Percentiles rank a stretch among this genome's conserved stretches.
Evolutionary conservation across 2,797 vertebrate species (phyloP).

Genomic region (Neomorphus geoffroyi): DNA sequence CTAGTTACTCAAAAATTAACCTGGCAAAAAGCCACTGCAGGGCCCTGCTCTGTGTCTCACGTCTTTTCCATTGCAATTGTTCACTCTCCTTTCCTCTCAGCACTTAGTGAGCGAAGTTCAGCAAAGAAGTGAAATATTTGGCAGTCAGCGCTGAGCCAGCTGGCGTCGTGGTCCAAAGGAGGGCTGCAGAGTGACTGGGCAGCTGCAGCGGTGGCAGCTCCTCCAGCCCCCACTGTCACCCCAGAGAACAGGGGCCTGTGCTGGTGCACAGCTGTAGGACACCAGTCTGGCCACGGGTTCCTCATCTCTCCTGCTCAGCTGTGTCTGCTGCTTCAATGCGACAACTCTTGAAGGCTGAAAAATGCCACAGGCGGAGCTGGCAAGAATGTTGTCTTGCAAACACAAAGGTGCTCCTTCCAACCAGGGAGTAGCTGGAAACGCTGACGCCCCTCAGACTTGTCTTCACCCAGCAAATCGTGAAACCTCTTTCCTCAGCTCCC

Average conservation of each 20-base stretch:
- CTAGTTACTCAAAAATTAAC: not conserved
- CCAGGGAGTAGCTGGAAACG: not conserved
- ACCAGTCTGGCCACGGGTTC: too few relatives aligned
- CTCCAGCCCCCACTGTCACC: not conserved
- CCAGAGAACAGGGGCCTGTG: fast-evolving
- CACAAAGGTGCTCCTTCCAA: not conserved
- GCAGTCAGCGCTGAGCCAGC: not conserved
- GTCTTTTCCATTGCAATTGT: not conserved
- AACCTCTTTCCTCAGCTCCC: not conserved
- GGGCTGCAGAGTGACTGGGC: not conserved
- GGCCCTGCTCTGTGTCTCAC: not conserved
- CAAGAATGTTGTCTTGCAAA: not conserved
- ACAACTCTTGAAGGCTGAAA: not conserved
- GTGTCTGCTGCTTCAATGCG: not conserved
- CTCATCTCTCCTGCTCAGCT: not conserved
- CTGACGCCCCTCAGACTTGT: not conserved
- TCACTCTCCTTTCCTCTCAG: not conserved
- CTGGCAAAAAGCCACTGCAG: not conserved
- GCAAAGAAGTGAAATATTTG: not conserved
- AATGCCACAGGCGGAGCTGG: not conserved
- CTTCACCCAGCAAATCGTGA: not conserved
- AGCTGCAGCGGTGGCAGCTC: not conserved
- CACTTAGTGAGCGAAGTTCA: not conserved
- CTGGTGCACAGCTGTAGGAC: not conserved
- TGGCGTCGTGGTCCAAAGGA: fast-evolving